phyloP scores from a whole-genome alignment of 2,113 vertebrate species.

The Maccullochella peelii region DNA sequence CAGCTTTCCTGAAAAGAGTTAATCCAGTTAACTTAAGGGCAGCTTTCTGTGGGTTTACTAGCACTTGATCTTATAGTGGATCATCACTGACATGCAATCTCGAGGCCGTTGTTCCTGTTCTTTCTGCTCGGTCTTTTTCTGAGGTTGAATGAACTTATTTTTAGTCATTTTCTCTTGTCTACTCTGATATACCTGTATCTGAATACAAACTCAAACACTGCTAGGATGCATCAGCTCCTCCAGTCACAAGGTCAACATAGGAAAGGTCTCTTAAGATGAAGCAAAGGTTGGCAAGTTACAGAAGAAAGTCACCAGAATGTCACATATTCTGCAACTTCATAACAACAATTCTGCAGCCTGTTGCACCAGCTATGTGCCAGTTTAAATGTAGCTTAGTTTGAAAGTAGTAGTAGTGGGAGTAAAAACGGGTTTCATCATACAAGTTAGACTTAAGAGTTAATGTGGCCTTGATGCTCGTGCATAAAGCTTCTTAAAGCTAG shows the following conservation, averaged over 20 bases:
- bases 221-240: conserved; percentile 3
- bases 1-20: conserved; percentile 31
- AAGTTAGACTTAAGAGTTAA: too few relatives aligned
- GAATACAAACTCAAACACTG: not conserved
- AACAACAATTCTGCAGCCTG: not conserved
- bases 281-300: not conserved
- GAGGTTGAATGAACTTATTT: not conserved
- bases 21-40: conserved; percentile 53
- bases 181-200: too few relatives aligned
- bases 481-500: not conserved
- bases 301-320: not conserved
- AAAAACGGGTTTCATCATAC: too few relatives aligned
- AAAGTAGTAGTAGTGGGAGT: too few relatives aligned
- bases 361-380: not conserved
- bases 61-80: conserved; percentile 8
- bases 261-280: not conserved
- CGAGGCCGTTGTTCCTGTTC: conserved; percentile 4
- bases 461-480: not conserved
- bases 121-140: not conserved
- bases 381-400: too few relatives aligned
- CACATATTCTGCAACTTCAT: not conserved
- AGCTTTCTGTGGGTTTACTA: conserved; percentile 41
- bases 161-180: not conserved
- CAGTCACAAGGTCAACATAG: not conserved
- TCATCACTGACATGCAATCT: conserved; percentile 23